Conservation (phyloP, 2,888 invertebrate genomes). For the Papilio elwesi region DNA sequence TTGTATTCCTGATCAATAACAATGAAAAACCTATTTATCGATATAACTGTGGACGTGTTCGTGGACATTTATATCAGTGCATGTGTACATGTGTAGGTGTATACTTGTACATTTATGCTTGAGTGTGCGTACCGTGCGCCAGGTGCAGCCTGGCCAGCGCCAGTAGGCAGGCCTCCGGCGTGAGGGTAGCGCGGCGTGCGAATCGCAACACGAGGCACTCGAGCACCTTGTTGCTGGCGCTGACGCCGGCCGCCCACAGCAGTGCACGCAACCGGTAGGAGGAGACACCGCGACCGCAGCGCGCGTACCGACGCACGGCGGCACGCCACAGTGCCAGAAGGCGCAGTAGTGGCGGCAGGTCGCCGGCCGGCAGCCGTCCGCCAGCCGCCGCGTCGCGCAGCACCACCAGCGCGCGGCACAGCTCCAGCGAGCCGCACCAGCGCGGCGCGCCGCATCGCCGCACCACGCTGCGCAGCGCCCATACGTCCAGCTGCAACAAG, state of each 20-base stretch:
- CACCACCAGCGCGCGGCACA: constrained; percentile 88
- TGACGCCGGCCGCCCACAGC: constrained; percentile 86
- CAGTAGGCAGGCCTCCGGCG: constrained; percentile 41
- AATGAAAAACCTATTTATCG: no score
- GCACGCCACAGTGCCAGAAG: constrained; percentile 75
- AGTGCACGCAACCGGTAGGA: constrained; percentile 85
- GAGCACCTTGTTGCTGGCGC: constrained; percentile 89
- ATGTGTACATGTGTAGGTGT: no score
- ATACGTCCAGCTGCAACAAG: constrained; percentile 47
- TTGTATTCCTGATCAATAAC: not conserved
- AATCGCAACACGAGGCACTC: constrained; percentile 88
- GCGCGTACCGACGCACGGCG: constrained; percentile 41
- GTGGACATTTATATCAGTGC: no score
- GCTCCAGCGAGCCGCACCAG: constrained; percentile 85
- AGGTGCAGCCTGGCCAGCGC: constrained; percentile 57
- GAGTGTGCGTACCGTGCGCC: constrained; percentile 59
- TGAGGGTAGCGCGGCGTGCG: constrained; percentile 68
- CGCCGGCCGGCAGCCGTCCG: constrained; percentile 84
- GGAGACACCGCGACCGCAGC: constrained; percentile 43
- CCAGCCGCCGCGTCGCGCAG: constrained; percentile 86
- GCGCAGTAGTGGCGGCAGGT: constrained; percentile 86
- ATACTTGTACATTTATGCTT: not conserved
- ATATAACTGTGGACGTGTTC: no score
- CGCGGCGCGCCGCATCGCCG: constrained; percentile 78
- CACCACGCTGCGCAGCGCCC: constrained; percentile 56